Conservation (phyloP, 2,797 vertebrate species). For the Kryptopterus vitreolus region DNA sequence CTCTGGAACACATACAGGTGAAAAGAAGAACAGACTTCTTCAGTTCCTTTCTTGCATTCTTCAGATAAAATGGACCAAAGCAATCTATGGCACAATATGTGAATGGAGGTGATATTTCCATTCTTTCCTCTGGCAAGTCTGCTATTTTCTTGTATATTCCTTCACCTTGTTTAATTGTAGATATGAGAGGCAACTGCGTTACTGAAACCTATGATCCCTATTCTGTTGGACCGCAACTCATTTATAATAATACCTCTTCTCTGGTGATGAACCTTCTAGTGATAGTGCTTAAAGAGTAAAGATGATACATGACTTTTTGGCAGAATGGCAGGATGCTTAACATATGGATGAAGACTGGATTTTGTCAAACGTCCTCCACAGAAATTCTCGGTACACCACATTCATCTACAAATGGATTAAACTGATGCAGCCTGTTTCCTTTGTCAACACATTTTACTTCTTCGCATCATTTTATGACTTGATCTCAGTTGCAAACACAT, state of each 20-base stretch:
- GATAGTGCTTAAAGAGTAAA: conserved; percentile 23
- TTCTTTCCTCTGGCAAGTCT: conserved; percentile 2
- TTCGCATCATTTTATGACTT: background rate
- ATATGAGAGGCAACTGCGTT: conserved; percentile 1
- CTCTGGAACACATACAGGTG: conserved; percentile 1
- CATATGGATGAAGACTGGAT: background rate
- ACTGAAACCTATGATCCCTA: conserved; percentile 40
- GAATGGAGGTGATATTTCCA: background rate
- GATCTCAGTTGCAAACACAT: conserved; percentile 42
- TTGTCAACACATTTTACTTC: conserved; percentile 15
- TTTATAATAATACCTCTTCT: conserved; percentile 21
- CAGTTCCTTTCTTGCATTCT: background rate
- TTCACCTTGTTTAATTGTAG: conserved; percentile 33
- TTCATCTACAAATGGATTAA: conserved; percentile 28
- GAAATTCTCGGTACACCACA: conserved; percentile 15
- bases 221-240: no score
- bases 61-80: background rate
- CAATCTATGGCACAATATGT: conserved; percentile 5
- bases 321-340: conserved; percentile 34
- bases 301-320: conserved; percentile 27
- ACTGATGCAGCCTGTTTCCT: background rate
- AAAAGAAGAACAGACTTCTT: conserved; percentile 9
- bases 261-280: conserved; percentile 20
- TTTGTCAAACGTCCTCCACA: conserved; percentile 13
- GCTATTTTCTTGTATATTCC: background rate